These are phyloP conservation scores for Apodemus agrarius DNA, from an alignment of 2,797 vertebrate species.

Conservation along the genomic window DNA sequence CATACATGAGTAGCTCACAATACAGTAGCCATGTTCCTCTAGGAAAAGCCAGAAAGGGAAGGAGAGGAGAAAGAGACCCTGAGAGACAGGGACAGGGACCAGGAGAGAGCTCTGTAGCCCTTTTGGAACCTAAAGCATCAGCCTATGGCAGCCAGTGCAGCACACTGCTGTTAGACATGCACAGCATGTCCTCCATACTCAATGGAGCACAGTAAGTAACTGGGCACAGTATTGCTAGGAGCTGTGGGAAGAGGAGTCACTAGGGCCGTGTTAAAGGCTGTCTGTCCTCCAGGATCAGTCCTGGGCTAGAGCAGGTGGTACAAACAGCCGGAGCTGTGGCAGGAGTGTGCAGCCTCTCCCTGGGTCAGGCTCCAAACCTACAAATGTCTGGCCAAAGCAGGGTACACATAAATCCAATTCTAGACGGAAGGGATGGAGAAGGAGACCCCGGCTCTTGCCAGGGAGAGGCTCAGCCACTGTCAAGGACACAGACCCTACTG, in stretches of 20 bases:
- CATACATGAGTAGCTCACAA: accelerated
- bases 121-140: not conserved
- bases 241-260: not conserved
- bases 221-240: not conserved
- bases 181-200: too few relatives aligned
- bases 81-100: not conserved
- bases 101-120: not conserved
- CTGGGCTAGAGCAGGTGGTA: not conserved
- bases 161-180: not conserved
- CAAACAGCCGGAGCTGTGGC: not conserved
- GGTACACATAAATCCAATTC: not conserved
- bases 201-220: not conserved
- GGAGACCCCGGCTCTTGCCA: not conserved
- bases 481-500: not conserved
- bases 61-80: not conserved
- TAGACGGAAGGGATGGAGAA: not conserved
- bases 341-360: not conserved
- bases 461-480: not conserved
- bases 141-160: not conserved
- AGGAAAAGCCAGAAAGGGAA: not conserved
- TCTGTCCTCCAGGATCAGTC: not conserved
- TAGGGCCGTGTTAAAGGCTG: not conserved
- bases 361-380: too few relatives aligned
- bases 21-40: not conserved
- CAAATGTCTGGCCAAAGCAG: not conserved